These are phyloP conservation scores for Oryzias dopingdopingensis DNA, from an alignment of 2,797 vertebrate species.

Conservation along the genomic window DNA sequence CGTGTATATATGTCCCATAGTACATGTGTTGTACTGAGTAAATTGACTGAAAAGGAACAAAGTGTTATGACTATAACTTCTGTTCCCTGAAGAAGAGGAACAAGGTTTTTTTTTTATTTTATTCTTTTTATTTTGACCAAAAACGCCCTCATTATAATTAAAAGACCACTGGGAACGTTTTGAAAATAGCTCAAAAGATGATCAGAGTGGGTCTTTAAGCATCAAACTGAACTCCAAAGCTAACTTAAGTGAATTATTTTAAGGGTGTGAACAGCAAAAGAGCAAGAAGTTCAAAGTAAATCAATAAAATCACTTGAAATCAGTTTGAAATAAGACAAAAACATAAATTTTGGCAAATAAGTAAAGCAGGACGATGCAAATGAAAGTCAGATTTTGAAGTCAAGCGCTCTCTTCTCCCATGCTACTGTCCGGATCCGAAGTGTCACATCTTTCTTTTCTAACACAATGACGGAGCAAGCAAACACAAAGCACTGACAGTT, in stretches of 20 bases:
- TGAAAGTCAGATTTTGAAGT: slow-evolving; percentile 41
- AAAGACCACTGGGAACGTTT: no score
- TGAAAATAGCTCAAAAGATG: no score
- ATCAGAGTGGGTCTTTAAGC: not conserved
- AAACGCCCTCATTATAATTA: no score
- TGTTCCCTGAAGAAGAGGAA: no score
- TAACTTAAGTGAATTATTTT: slow-evolving; percentile 8
- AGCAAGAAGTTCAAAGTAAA: slow-evolving; percentile 45
- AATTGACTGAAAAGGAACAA: no score
- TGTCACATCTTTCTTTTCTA: slow-evolving; percentile 27
- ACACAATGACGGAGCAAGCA: slow-evolving; percentile 56
- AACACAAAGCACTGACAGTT: slow-evolving; percentile 54
- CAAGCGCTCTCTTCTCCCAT: slow-evolving; percentile 51
- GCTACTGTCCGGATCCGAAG: slow-evolving; percentile 47
- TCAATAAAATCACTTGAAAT: slow-evolving; percentile 37
- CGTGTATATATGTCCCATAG: no score
- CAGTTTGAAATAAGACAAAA: slow-evolving; percentile 43
- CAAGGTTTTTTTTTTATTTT: no score
- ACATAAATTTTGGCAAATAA: slow-evolving; percentile 43
- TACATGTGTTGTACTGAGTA: no score
- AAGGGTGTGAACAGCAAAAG: slow-evolving; percentile 40
- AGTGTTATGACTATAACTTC: no score
- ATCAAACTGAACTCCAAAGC: not conserved
- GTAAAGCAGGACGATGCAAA: slow-evolving; percentile 32
- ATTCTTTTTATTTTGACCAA: no score